Base-by-base conservation (phyloP, 2,888 invertebrate genomes). In the Ecliptopera silaceata region DNA sequence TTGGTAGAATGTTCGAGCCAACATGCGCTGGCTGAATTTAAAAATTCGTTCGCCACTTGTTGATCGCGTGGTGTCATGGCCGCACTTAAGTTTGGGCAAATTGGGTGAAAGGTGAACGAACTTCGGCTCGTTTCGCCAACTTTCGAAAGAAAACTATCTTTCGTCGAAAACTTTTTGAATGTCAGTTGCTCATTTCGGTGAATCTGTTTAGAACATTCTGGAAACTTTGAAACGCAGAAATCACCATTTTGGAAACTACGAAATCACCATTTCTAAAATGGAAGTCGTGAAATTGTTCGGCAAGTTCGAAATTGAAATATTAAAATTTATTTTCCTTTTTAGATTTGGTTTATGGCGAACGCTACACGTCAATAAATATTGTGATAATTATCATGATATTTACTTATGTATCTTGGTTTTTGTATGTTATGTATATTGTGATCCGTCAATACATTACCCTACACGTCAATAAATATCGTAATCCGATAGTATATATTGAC, bases 81-180 rank as follows among this genome's bases (percentile, higher is more conserved):
- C 58, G 49, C 58, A 44, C 47, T 42, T 42, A 26, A 15, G 31
- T 51, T 44, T 44, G 50, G 20, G 3, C 15, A 79, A 85, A 87
- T 85, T 87, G 79, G 86, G 87, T 87, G 84, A 87, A 84, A 86
- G 86, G 84, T 87, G 74, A 85, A 80, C 61, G 79, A 77, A 73
- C 85, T 54, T 62, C 70, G 74, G 74, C 75, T 77, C 82, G 82
- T 84, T 86, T 83, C 84, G 79, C 81, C 32, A 59, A 59, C 59
- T 59, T 59, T 59, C 59, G 29, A 50, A 47, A 59, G 52, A 57
- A 57, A 57, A 57, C 57, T 57, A 52, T 57, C 52, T 26, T 44
- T 52, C 51, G 51, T 51, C 49, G 55, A 55, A 55, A 55, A 55
- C 44, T 49, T 51, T n/a, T 34, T 51, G 57, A 52, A 57, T 52